A percentile compares a stretch with the other conserved stretches of the same genome.
These are phyloP conservation scores for Palythoa grandis DNA, from an alignment of 92 coral and sea anemone genomes.

Conservation along the genomic window DNA sequence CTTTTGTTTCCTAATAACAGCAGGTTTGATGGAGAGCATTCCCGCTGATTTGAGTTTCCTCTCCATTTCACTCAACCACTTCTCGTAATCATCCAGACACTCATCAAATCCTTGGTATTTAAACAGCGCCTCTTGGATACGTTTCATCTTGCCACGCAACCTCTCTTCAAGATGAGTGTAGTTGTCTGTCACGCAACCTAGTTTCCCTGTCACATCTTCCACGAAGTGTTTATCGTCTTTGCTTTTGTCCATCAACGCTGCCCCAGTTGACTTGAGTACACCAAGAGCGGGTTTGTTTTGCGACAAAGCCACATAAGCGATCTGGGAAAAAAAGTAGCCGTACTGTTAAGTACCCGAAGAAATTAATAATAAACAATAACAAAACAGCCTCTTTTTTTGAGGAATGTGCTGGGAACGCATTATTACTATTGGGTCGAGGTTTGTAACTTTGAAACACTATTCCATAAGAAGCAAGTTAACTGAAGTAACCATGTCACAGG, in stretches of 20 bases:
- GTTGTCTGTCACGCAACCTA: slow-evolving; percentile 73
- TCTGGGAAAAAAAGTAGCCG: slow-evolving; percentile 37
- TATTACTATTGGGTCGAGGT: too few relatives aligned
- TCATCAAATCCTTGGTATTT: slow-evolving; percentile 78
- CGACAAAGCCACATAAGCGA: slow-evolving; percentile 74
- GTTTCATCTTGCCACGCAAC: slow-evolving; percentile 73
- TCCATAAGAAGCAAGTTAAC: too few relatives aligned
- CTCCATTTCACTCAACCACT: slow-evolving; percentile 87
- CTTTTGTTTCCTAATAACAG: slow-evolving; percentile 82
- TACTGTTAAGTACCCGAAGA: neutral
- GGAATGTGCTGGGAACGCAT: too few relatives aligned
- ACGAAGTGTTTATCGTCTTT: slow-evolving; percentile 72
- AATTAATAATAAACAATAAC: neutral
- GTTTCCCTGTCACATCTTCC: slow-evolving; percentile 79
- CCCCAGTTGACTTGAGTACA: slow-evolving; percentile 82
- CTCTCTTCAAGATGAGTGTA: slow-evolving; percentile 76
- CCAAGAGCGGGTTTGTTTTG: slow-evolving; percentile 86
- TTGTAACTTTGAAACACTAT: too few relatives aligned
- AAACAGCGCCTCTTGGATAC: slow-evolving; percentile 78
- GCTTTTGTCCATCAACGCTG: slow-evolving; percentile 84
- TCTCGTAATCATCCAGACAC: slow-evolving; percentile 88
- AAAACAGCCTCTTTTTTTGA: too few relatives aligned
- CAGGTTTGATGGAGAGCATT: slow-evolving; percentile 80
- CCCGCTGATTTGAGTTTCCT: slow-evolving; percentile 76
- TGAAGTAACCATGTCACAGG: too few relatives aligned